These are phyloP conservation scores for Euproctis similis DNA, from an alignment of 2,888 invertebrate genomes.

Conservation along the genomic window DNA sequence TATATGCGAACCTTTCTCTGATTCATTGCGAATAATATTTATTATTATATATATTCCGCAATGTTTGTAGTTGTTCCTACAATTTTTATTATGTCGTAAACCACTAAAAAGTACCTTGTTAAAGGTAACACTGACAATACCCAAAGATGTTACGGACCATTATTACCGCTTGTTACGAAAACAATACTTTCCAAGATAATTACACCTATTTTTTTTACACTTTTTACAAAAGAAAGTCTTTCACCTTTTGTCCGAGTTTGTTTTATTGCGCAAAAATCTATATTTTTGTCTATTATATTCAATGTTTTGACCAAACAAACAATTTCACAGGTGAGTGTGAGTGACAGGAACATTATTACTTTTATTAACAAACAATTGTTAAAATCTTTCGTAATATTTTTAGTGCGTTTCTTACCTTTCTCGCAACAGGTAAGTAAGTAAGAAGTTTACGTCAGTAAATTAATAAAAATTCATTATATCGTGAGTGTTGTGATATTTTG, in stretches of 20 bases:
- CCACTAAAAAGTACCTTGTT: conserved; percentile 68
- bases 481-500: too few relatives aligned
- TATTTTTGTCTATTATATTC: conserved; percentile 18
- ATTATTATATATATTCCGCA: conserved; percentile 57
- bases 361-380: too few relatives aligned
- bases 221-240: conserved; percentile 63
- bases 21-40: conserved; percentile 29
- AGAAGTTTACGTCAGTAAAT: too few relatives aligned
- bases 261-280: conserved; percentile 44
- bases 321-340: conserved; percentile 22
- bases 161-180: conserved; percentile 51
- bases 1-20: conserved; percentile 24
- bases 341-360: too few relatives aligned
- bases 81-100: conserved; percentile 67
- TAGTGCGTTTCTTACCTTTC: conserved; percentile 19
- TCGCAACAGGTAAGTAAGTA: conserved; percentile 9
- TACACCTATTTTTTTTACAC: conserved; percentile 56
- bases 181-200: conserved; percentile 57
- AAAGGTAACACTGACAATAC: conserved; percentile 46
- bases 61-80: conserved; percentile 66
- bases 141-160: conserved; percentile 59
- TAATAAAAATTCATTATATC: too few relatives aligned
- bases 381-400: too few relatives aligned
- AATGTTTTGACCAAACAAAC: conserved; percentile 25
- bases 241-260: conserved; percentile 61